phyloP scores from a whole-genome alignment of 2,888 invertebrate genomes.

The Andrena bicolor region DNA sequence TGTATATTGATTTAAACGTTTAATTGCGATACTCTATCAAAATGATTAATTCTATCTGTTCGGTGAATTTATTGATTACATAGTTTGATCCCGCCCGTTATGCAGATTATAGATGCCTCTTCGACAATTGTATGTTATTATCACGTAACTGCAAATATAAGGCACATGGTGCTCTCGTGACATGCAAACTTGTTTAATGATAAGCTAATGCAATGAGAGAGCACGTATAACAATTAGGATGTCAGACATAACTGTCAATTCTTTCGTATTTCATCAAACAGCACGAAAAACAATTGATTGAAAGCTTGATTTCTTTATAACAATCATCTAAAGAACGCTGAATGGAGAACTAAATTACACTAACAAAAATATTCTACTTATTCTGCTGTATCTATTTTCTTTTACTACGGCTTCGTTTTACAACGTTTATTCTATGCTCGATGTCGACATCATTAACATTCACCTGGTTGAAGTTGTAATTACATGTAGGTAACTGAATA shows the following conservation, averaged over 20 bases:
- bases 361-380: too few species aligned
- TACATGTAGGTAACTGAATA: too few species aligned
- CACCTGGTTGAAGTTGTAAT: neutral
- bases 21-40: constrained; percentile 31
- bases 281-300: too few species aligned
- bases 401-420: too few species aligned
- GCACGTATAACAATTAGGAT: neutral
- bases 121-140: neutral
- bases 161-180: neutral
- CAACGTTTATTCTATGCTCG: too few species aligned
- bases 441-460: neutral
- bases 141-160: neutral
- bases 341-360: too few species aligned
- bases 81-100: neutral
- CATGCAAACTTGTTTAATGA: neutral
- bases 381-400: too few species aligned
- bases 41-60: constrained; percentile 19
- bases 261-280: too few species aligned
- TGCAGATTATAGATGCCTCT: neutral
- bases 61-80: constrained; percentile 19
- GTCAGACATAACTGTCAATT: too few species aligned
- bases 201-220: neutral
- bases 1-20: constrained; percentile 2
- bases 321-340: too few species aligned
- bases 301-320: too few species aligned